Evolutionary conservation across 2,797 vertebrate genomes (phyloP).

Genomic region (Sebastes minor): DNA sequence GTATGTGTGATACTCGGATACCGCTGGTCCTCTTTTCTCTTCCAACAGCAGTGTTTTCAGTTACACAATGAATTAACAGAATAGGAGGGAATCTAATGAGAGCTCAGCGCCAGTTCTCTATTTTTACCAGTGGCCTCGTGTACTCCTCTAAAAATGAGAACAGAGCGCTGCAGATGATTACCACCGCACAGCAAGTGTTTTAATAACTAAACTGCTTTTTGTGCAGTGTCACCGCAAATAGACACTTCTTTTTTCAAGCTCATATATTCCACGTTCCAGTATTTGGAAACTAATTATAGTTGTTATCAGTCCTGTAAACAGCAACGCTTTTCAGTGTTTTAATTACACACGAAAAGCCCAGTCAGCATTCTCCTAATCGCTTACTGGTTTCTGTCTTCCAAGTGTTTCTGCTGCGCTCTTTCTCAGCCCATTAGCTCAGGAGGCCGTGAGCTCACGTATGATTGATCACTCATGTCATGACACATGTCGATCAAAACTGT

Average conservation of each 20-base stretch:
- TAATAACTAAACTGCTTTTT: slow-evolving; percentile 25
- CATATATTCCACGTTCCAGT: slow-evolving; percentile 9
- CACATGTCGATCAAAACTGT: slow-evolving; percentile 26
- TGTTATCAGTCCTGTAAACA: slow-evolving; percentile 47
- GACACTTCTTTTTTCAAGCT: slow-evolving; percentile 9
- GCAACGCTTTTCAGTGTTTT: slow-evolving; percentile 41
- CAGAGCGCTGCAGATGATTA: slow-evolving; percentile 35
- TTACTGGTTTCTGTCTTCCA: neutral
- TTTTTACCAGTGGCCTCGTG: slow-evolving; percentile 41
- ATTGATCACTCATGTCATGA: slow-evolving; percentile 18
- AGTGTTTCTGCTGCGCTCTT: neutral
- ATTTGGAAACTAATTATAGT: slow-evolving; percentile 56
- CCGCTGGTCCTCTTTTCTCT: neutral
- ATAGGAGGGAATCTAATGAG: slow-evolving; percentile 12
- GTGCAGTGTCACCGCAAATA: slow-evolving; percentile 37
- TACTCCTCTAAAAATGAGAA: slow-evolving; percentile 26
- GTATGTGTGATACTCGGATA: neutral
- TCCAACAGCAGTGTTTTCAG: slow-evolving; percentile 1
- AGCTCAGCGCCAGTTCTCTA: slow-evolving; percentile 30
- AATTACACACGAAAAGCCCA: slow-evolving; percentile 40
- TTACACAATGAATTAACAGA: slow-evolving; percentile 9
- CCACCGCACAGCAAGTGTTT: slow-evolving; percentile 17
- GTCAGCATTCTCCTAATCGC: slow-evolving; percentile 49
- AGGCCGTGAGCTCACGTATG: neutral
- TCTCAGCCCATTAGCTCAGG: slow-evolving; percentile 4